phyloP scores from a whole-genome alignment of 2,888 invertebrate species.

The Omphaloscelis lunosa region DNA sequence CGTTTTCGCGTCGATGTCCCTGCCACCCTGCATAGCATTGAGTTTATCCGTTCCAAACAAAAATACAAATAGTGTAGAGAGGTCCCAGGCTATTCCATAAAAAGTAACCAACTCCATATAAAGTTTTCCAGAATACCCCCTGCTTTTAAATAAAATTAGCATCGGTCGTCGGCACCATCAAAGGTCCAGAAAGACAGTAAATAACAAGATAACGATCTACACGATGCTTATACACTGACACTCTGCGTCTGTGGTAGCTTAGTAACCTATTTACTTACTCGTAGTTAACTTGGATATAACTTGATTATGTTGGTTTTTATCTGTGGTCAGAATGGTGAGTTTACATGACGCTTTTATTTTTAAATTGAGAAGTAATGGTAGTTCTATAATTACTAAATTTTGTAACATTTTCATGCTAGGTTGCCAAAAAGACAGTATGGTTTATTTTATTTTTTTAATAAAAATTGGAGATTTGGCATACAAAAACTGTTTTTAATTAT shows the following conservation, averaged over 20 bases:
- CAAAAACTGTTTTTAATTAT: too few species aligned
- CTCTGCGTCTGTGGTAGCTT: constrained; percentile 16
- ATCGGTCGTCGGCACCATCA: constrained; percentile 26
- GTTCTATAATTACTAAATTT: too few species aligned
- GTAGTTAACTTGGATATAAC: constrained; percentile 22
- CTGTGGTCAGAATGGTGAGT: neutral
- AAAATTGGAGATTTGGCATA: too few species aligned
- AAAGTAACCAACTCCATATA: neutral
- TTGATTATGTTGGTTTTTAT: constrained; percentile 31
- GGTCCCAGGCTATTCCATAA: too few species aligned
- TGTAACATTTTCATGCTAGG: too few species aligned
- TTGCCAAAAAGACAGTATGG: too few species aligned
- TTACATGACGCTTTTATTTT: neutral
- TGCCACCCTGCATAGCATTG: too few species aligned
- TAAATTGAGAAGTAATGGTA: neutral
- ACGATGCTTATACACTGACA: constrained; percentile 3
- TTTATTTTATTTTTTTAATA: too few species aligned
- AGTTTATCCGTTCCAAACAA: too few species aligned
- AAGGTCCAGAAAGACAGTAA: constrained; percentile 36
- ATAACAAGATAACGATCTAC: constrained; percentile 50
- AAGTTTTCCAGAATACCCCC: neutral
- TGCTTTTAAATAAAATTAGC: constrained; percentile 31
- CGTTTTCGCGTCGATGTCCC: too few species aligned
- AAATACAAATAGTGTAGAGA: too few species aligned
- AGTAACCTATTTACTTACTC: constrained; percentile 47